phyloP scores from a whole-genome alignment of 1,140 invertebrate species.

The Hyphantria cunea region DNA sequence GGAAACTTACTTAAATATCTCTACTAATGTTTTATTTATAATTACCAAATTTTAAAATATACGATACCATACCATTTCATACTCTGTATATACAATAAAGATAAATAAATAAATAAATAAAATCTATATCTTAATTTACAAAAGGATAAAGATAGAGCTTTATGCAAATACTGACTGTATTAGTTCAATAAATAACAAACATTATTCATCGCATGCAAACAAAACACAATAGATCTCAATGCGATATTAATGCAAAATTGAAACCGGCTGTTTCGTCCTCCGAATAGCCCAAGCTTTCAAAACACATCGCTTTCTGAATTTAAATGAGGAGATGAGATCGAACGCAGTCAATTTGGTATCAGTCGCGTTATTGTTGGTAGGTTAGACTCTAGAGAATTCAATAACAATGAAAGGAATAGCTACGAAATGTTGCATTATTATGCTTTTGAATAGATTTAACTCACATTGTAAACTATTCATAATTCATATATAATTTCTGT shows the following conservation, averaged over 20 bases:
- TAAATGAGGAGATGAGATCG: constrained; percentile 28
- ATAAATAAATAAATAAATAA: no score
- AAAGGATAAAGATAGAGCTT: neutral
- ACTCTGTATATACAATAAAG: no score
- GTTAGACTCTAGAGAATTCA: constrained; percentile 24
- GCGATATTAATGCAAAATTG: constrained; percentile 41
- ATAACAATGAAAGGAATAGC: constrained; percentile 11
- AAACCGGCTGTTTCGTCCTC: constrained; percentile 35
- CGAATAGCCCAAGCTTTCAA: constrained; percentile 34
- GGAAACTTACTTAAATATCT: no score
- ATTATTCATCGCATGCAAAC: constrained; percentile 22
- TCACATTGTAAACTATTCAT: neutral
- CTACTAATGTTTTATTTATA: no score
- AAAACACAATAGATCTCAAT: constrained; percentile 29
- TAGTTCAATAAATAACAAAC: constrained; percentile 8
- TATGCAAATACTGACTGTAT: constrained; percentile 10
- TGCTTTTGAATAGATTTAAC: constrained; percentile 3
- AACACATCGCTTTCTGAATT: constrained; percentile 36
- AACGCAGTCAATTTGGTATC: constrained; percentile 29
- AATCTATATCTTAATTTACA: neutral
- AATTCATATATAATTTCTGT: neutral
- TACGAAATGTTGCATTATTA: constrained; percentile 7
- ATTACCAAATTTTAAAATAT: no score
- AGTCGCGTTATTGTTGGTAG: constrained; percentile 20
- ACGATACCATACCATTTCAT: no score